These are phyloP conservation scores for Zosterops japonicus DNA, from an alignment of 2,113 vertebrate genomes.

Conservation along the genomic window DNA sequence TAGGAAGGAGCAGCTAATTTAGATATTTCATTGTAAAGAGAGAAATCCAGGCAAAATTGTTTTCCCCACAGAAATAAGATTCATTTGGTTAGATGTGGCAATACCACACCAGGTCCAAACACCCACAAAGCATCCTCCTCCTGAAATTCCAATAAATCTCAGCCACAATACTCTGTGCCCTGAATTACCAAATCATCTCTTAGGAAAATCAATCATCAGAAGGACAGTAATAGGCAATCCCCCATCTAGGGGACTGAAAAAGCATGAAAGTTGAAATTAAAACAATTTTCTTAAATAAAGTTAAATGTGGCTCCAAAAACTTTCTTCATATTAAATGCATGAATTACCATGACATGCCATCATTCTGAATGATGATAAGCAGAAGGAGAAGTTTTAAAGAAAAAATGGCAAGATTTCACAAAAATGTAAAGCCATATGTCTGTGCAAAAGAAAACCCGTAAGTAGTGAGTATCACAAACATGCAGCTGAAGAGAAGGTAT, in stretches of 20 bases:
- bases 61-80: not conserved
- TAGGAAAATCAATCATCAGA: not conserved
- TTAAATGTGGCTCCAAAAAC: not conserved
- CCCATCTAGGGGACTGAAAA: not conserved
- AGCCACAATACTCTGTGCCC: not conserved
- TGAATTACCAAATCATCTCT: not conserved
- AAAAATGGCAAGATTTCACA: not conserved
- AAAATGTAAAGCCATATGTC: not conserved
- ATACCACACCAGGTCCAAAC: not conserved
- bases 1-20: not conserved
- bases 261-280: not conserved
- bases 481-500: not conserved
- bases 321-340: not conserved
- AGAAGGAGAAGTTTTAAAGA: not conserved
- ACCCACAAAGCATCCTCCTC: not conserved
- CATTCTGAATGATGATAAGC: not conserved
- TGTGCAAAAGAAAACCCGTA: not conserved
- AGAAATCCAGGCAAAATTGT: not conserved
- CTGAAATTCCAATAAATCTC: not conserved
- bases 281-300: not conserved
- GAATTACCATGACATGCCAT: not conserved
- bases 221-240: not conserved
- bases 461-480: not conserved
- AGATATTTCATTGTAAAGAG: not conserved
- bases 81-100: not conserved